A percentile compares a stretch with the other conserved stretches of the same genome.
These are phyloP conservation scores for Noturus placidus DNA, from an alignment of 2,113 vertebrate species.

Conservation along the genomic window DNA sequence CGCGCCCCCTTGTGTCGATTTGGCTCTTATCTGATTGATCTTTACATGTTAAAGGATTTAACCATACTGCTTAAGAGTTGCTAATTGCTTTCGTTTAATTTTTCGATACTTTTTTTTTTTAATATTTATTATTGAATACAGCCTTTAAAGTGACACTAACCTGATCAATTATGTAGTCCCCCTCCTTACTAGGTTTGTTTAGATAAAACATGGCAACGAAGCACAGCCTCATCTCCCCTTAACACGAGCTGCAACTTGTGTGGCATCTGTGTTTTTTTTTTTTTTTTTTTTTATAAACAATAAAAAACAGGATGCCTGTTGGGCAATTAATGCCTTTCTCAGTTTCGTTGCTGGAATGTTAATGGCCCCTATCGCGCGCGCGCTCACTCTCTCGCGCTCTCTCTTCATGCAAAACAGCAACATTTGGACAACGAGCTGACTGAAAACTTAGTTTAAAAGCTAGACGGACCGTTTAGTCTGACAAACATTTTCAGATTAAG, in stretches of 20 bases:
- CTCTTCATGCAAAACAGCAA: neutral
- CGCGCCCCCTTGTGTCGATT: constrained; percentile 62
- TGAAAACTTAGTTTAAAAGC: constrained; percentile 58
- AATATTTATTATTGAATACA: neutral
- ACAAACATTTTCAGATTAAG: constrained; percentile 26
- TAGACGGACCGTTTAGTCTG: constrained; percentile 62
- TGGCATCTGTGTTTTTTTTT: neutral
- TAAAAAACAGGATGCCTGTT: constrained; percentile 60
- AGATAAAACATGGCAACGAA: neutral
- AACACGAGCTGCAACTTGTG: neutral
- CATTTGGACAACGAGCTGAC: constrained; percentile 67
- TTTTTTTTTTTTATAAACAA: constrained; percentile 59
- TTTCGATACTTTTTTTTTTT: neutral
- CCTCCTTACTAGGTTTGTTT: neutral
- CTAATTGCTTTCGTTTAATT: neutral
- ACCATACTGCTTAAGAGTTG: neutral
- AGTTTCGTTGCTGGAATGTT: constrained; percentile 69
- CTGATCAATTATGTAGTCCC: neutral
- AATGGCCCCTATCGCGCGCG: constrained; percentile 58
- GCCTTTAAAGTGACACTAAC: neutral
- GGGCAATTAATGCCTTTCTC: constrained; percentile 81
- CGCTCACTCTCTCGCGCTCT: constrained; percentile 28
- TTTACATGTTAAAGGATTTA: neutral
- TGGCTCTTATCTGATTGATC: neutral
- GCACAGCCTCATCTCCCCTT: neutral